Evolutionary conservation across 2,113 vertebrate species (phyloP).

Genomic region (Scartelaos histophorus): DNA sequence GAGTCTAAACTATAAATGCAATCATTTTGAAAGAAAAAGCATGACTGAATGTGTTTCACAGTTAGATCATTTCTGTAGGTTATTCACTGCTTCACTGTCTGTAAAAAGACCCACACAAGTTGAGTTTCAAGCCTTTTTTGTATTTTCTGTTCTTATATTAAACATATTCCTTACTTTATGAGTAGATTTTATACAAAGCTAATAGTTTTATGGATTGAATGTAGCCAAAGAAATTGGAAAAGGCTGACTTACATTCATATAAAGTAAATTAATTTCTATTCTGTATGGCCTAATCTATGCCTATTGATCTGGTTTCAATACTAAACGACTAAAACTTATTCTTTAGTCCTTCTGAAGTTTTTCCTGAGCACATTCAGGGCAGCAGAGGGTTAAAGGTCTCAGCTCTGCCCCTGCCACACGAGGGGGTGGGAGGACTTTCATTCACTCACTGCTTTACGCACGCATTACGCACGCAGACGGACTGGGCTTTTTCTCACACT

Average conservation of each 20-base stretch:
- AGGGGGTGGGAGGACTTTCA: slow-evolving; percentile 24
- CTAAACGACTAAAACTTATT: not conserved
- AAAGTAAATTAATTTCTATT: no score
- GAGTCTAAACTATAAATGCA: not conserved
- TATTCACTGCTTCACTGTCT: no score
- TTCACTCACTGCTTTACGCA: not conserved
- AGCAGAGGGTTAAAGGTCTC: slow-evolving; percentile 40
- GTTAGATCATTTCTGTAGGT: no score
- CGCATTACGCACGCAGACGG: not conserved
- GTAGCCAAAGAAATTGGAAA: no score
- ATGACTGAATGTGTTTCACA: not conserved
- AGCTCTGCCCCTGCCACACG: slow-evolving; percentile 2
- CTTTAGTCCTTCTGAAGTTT: not conserved
- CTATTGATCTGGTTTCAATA: no score
- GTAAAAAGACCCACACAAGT: no score
- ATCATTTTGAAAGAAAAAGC: not conserved
- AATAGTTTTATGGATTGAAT: no score
- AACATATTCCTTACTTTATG: not conserved
- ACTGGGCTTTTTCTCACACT: slow-evolving; percentile 7
- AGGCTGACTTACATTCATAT: no score
- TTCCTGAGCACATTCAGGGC: not conserved
- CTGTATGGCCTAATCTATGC: no score
- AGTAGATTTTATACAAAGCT: not conserved
- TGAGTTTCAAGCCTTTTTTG: no score
- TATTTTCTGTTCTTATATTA: no score